Evolutionary conservation across 2,888 invertebrate species (phyloP), one percentile per base, ranked within the genome.

Genomic region (Corythucha ciliata): DNA sequence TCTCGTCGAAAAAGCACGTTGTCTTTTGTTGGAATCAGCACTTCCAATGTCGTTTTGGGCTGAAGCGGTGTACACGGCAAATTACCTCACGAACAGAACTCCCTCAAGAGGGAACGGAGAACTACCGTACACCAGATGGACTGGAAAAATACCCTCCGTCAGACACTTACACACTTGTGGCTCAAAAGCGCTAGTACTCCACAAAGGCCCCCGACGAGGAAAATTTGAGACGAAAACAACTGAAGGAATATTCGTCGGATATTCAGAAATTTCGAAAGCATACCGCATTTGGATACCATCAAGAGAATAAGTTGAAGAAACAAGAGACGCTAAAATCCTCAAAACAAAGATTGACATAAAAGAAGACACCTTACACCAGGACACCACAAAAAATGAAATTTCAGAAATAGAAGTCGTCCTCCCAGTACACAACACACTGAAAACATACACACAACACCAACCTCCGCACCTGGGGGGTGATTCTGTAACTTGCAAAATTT

Each of bases 201-300:
- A 25, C 12, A 22, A 22, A 26, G 16, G 16, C 7, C 4, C 8
- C n/a, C n/a, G 29, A 12, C 12, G 16, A 41, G 16, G 14, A 18
- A 48, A 48, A 29, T 29, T 48, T 18, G 16, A 10, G 22, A 10
- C 39, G n/a, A 14, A 36, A 27, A 22, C 29, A 14, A 41, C 12
- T 7, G 21, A 26, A 6, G 40, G 45, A 12, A 33, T 45, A 7
- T 45, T 45, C 16, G 33, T 45, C 2, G 45, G 45, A 12, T 45
- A 45, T 25, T 51, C 51, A 4, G 34, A 33, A 26, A 22, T 36
- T 10, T 25, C 41, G n/a, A 44, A 44, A 20, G 46, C 46, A n/a
- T 36, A 37, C 21, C 16, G 52, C 12, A 24, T 45, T 10, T 29
- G 41, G 40, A 29, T 32, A 18, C 49, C 49, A 27, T 25, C 44